phyloP scores from a whole-genome alignment of 2,797 vertebrate genomes.

The Tangara arthus region DNA sequence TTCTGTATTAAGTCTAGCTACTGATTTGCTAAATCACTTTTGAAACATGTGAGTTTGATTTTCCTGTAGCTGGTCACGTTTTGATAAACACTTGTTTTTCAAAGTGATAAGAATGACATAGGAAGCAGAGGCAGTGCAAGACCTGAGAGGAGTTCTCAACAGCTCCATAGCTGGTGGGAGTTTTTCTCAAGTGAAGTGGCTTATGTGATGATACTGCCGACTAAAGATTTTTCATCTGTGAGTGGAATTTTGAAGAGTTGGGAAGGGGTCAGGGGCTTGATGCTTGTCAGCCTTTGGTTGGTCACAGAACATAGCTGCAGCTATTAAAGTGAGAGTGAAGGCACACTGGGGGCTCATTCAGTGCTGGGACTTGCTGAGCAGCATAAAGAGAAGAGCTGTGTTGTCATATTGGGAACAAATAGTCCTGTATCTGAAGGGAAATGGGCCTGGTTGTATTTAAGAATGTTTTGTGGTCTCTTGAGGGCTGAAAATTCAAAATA shows the following conservation, averaged over 20 bases:
- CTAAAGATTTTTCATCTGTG: not conserved
- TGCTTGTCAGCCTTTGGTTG: not conserved
- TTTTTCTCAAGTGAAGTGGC: not conserved
- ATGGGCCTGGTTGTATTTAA: not conserved
- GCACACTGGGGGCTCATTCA: fast-evolving
- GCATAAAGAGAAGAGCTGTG: not conserved
- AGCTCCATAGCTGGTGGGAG: not conserved
- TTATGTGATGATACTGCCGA: not conserved
- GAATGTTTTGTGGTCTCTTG: not conserved
- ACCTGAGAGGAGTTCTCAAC: not conserved
- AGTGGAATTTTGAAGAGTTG: not conserved
- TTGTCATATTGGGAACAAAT: not conserved
- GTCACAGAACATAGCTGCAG: not conserved
- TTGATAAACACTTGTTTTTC: not conserved
- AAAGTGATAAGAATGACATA: not conserved
- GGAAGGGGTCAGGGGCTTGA: not conserved
- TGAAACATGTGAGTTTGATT: not conserved
- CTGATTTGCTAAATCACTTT: not conserved
- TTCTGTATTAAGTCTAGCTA: not conserved
- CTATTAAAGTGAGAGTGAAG: not conserved
- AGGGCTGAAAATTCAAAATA: not conserved
- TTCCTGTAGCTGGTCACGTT: not conserved
- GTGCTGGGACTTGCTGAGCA: not conserved
- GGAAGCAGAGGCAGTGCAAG: not conserved
- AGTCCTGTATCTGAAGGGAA: not conserved